Evolutionary conservation across 2,113 vertebrate genomes (phyloP).

Genomic region (Perognathus longimembris): DNA sequence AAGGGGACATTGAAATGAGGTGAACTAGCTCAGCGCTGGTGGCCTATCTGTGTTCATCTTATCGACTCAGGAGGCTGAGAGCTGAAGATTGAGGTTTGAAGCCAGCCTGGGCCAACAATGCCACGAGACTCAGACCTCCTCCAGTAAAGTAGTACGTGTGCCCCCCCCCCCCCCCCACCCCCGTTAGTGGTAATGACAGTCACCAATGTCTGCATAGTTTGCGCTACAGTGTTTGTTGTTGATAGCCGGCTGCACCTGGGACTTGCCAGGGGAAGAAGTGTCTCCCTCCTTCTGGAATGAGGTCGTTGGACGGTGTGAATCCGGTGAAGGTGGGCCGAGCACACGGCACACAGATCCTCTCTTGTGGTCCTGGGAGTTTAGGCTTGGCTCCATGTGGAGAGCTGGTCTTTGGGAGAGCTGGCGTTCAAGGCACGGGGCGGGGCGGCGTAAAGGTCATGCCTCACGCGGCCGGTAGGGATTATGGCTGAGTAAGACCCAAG

Average conservation of each 20-base stretch:
- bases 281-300: background rate
- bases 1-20: too few relatives aligned
- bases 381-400: background rate
- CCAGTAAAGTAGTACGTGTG: too few relatives aligned
- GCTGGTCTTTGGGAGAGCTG: background rate
- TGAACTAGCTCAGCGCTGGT: too few relatives aligned
- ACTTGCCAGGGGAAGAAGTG: too few relatives aligned
- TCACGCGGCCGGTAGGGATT: background rate
- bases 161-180: too few relatives aligned
- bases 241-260: too few relatives aligned
- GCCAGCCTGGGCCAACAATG: too few relatives aligned
- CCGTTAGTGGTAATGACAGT: background rate
- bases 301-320: background rate
- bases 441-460: background rate
- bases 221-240: too few relatives aligned
- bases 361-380: background rate
- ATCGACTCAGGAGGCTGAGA: too few relatives aligned
- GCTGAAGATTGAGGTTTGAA: too few relatives aligned
- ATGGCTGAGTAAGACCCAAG: slow-evolving; percentile 5
- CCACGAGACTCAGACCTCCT: too few relatives aligned
- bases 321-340: background rate
- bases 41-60: too few relatives aligned
- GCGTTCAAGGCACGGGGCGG: background rate
- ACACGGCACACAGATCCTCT: background rate
- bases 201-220: background rate